Conservation (phyloP, 2,888 invertebrate species). For the Lasioglossum lativentre region DNA sequence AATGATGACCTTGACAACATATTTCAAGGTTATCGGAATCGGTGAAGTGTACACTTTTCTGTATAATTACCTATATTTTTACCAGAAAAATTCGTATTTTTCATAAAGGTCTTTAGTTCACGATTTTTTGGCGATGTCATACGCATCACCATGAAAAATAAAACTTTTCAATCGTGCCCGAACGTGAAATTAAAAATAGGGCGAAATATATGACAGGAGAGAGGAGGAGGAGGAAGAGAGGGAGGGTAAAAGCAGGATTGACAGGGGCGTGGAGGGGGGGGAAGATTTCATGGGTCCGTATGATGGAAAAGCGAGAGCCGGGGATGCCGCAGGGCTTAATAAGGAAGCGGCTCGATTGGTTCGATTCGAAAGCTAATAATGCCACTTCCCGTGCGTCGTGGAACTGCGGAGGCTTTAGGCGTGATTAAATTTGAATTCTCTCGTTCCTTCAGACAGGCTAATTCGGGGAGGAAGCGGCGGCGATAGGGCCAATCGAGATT, state of each 20-base stretch:
- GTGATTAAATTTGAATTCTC: slow-evolving; percentile 76
- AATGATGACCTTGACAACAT: too few relatives aligned
- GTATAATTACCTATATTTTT: too few relatives aligned
- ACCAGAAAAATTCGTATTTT: too few relatives aligned
- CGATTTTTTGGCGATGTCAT: too few relatives aligned
- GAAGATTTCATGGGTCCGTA: slow-evolving; percentile 49
- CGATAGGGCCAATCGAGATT: slow-evolving; percentile 75
- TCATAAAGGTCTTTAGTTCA: too few relatives aligned
- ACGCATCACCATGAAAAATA: not conserved
- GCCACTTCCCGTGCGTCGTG: slow-evolving; percentile 74
- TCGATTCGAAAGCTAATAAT: slow-evolving; percentile 81
- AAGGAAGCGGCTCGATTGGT: slow-evolving; percentile 79
- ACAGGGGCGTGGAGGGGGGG: not conserved
- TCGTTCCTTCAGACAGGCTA: slow-evolving; percentile 60
- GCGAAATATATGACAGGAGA: not conserved
- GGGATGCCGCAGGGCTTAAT: slow-evolving; percentile 70
- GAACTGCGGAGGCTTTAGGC: slow-evolving; percentile 58
- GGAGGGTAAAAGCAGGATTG: not conserved
- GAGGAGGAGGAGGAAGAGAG: not conserved
- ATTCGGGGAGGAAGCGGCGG: slow-evolving; percentile 60
- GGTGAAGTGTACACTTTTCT: too few relatives aligned
- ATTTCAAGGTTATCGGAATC: too few relatives aligned
- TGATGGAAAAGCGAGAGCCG: slow-evolving; percentile 56
- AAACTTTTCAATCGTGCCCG: slow-evolving; percentile 32
- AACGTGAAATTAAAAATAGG: slow-evolving; percentile 40